phyloP scores from a whole-genome alignment of 2,797 vertebrate species.

The Rhodeus uyekii region DNA sequence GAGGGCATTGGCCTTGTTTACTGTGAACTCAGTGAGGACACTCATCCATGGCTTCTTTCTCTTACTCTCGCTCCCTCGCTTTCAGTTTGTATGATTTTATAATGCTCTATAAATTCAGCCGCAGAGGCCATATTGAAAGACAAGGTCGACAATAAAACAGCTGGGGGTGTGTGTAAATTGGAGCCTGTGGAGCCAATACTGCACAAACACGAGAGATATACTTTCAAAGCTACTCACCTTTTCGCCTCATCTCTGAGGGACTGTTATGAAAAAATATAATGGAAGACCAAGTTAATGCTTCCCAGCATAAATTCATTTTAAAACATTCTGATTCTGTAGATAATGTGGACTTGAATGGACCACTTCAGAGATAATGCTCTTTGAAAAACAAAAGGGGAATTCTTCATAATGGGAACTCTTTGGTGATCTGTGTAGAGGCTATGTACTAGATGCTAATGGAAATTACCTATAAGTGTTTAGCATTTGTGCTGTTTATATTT shows the following conservation, averaged over 20 bases:
- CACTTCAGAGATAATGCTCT: background rate
- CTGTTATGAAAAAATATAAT: constrained; percentile 2
- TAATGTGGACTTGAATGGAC: background rate
- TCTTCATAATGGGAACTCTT: background rate
- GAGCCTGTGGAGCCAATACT: constrained; percentile 25
- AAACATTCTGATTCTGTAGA: background rate
- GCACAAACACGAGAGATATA: constrained; percentile 27
- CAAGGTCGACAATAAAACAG: constrained; percentile 49
- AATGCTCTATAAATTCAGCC: constrained; percentile 47
- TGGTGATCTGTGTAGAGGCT: background rate
- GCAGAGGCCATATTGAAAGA: constrained; percentile 40
- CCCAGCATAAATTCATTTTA: background rate
- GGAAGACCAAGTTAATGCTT: background rate
- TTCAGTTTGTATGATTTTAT: constrained; percentile 46
- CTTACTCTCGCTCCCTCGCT: background rate
- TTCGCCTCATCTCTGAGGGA: constrained; percentile 2
- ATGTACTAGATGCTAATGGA: background rate
- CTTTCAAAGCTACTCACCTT: constrained; percentile 25
- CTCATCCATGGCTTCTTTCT: constrained; percentile 23
- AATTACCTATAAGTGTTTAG: background rate
- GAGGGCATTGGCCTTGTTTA: constrained; percentile 34
- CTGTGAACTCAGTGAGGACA: constrained; percentile 24
- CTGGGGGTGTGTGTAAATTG: constrained; percentile 37
- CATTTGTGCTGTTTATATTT: background rate
- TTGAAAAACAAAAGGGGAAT: background rate